These are phyloP conservation scores for Abrostola triplasia DNA, from an alignment of 2,888 invertebrate species.

Conservation along the genomic window DNA sequence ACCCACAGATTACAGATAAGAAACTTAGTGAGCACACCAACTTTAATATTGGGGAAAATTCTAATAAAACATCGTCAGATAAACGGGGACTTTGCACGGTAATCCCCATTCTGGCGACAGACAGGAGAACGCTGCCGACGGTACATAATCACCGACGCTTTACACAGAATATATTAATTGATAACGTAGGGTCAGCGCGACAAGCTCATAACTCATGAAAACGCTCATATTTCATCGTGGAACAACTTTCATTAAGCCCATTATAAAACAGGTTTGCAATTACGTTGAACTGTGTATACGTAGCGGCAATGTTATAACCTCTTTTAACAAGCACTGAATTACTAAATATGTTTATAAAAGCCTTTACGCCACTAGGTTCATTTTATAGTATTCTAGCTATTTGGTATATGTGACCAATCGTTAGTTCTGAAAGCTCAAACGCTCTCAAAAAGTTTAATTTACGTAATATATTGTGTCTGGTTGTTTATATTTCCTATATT, in stretches of 20 bases:
- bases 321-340: constrained; percentile 1
- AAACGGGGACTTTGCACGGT: constrained; percentile 58
- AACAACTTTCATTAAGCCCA: constrained; percentile 68
- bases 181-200: constrained; percentile 73
- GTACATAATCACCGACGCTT: constrained; percentile 60
- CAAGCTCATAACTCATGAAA: constrained; percentile 74
- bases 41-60: constrained; percentile 58
- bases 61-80: constrained; percentile 61
- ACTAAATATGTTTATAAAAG: not conserved
- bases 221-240: constrained; percentile 72
- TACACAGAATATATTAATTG: constrained; percentile 79
- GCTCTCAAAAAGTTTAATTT: too few relatives aligned
- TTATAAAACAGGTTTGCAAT: constrained; percentile 45
- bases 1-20: constrained; percentile 53
- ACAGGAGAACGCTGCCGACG: constrained; percentile 57
- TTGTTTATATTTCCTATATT: too few relatives aligned
- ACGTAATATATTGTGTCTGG: too few relatives aligned
- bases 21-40: constrained; percentile 46
- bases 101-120: constrained; percentile 61
- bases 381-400: too few relatives aligned
- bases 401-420: too few relatives aligned
- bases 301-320: not conserved
- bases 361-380: too few relatives aligned
- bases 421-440: too few relatives aligned
- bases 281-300: constrained; percentile 18